phyloP scores from a whole-genome alignment of 92 coral and sea anemone species.

The Nematostella vectensis region DNA sequence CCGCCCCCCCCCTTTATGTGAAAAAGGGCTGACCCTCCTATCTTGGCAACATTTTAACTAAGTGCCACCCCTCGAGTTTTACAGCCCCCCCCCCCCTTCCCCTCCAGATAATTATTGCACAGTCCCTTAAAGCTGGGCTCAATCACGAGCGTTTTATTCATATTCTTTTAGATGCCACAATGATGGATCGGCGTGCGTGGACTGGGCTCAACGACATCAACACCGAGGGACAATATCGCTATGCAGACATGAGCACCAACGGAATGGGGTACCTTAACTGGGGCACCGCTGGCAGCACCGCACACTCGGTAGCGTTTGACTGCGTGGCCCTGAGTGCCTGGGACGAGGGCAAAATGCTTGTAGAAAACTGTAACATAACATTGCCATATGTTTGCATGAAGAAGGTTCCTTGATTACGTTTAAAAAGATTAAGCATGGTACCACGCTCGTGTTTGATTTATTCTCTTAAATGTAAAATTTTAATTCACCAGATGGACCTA shows the following conservation, averaged over 20 bases:
- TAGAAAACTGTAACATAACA: not conserved
- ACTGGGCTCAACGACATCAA: conserved; percentile 7
- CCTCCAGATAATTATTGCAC: too few relatives aligned
- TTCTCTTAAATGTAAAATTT: too few relatives aligned
- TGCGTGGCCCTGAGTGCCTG: conserved; percentile 7
- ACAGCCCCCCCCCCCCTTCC: too few relatives aligned
- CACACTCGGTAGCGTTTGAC: not conserved
- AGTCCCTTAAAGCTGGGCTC: too few relatives aligned
- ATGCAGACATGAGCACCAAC: not conserved
- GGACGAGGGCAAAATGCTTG: conserved; percentile 5
- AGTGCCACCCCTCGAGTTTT: too few relatives aligned
- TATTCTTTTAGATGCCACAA: not conserved
- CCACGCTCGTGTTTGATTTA: too few relatives aligned
- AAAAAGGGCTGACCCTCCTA: too few relatives aligned
- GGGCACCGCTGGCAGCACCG: conserved; percentile 3
- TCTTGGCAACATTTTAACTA: too few relatives aligned
- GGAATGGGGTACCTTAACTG: conserved; percentile 5
- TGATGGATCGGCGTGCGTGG: conserved; percentile 5
- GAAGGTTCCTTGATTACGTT: too few relatives aligned
- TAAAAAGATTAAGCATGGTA: too few relatives aligned
- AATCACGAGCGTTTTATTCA: not conserved
- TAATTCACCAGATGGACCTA: too few relatives aligned
- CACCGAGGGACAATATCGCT: conserved; percentile 1
- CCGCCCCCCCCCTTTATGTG: too few relatives aligned
- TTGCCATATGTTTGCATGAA: conserved; percentile 7